phyloP scores from a whole-genome alignment of 1,140 invertebrate species.

The Andricus grossulariae region DNA sequence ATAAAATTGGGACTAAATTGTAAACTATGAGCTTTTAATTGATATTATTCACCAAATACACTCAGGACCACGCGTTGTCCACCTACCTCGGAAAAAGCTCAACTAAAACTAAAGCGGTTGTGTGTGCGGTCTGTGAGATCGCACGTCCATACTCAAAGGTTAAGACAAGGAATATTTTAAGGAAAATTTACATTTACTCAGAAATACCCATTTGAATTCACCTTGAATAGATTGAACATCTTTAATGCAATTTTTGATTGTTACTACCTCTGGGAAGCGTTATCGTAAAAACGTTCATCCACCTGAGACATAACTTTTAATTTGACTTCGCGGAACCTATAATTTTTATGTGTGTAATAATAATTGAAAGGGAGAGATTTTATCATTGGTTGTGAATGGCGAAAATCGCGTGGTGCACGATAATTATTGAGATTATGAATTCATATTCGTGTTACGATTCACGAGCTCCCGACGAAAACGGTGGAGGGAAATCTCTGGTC shows the following conservation, averaged over 20 bases:
- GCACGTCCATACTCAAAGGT: too few relatives aligned
- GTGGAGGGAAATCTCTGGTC: conserved; percentile 27
- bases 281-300: not conserved
- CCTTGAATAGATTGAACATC: not conserved
- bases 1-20: too few relatives aligned
- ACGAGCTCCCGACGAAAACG: conserved; percentile 14
- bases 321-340: conserved; percentile 24
- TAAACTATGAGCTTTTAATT: too few relatives aligned
- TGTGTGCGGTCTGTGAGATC: too few relatives aligned
- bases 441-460: conserved; percentile 29
- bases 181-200: too few relatives aligned
- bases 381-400: conserved; percentile 24
- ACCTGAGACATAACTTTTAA: conserved; percentile 11
- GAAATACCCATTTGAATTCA: too few relatives aligned
- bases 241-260: too few relatives aligned
- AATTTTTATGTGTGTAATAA: conserved; percentile 31
- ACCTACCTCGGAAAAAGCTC: too few relatives aligned
- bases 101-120: too few relatives aligned
- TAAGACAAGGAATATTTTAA: too few relatives aligned
- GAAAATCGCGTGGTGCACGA: conserved; percentile 23
- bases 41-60: too few relatives aligned
- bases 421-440: conserved; percentile 29
- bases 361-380: conserved; percentile 27
- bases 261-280: not conserved
- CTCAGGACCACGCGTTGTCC: too few relatives aligned